Percentiles rank a stretch among this genome's conserved stretches.
These are phyloP conservation scores for Cricetomys ansorgei DNA, from an alignment of 2,113 vertebrate genomes.

Conservation along the genomic window DNA sequence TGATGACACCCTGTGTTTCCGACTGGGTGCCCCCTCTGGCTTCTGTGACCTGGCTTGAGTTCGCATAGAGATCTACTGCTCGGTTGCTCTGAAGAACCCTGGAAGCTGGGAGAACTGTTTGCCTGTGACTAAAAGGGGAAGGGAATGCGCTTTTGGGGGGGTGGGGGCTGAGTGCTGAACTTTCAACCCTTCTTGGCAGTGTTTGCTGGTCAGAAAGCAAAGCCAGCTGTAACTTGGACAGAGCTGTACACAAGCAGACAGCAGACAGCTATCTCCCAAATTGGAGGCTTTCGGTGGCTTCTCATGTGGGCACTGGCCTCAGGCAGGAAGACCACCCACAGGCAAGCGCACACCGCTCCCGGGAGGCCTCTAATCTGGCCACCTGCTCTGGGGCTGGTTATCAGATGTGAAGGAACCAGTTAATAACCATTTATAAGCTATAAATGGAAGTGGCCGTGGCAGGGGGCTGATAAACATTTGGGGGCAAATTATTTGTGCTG, in stretches of 20 bases:
- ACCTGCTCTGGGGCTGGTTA: conserved; percentile 86
- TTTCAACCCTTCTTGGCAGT: conserved; percentile 77
- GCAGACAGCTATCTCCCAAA: conserved; percentile 82
- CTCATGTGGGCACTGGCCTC: conserved; percentile 87
- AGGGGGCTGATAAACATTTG: conserved; percentile 84
- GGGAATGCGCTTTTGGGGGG: not conserved
- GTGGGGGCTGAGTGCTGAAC: conserved; percentile 72
- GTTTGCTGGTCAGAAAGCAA: conserved; percentile 76
- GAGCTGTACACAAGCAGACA: conserved; percentile 76
- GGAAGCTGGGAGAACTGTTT: not conserved
- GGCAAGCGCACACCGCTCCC: conserved; percentile 77
- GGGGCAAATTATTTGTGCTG: conserved; percentile 82
- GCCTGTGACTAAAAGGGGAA: conserved; percentile 17
- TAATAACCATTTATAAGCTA: conserved; percentile 86
- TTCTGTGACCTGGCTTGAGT: not conserved
- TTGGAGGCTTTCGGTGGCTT: conserved; percentile 84
- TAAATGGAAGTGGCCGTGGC: conserved; percentile 84
- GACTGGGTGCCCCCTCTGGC: not conserved
- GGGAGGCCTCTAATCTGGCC: conserved; percentile 82
- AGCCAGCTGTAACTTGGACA: conserved; percentile 79
- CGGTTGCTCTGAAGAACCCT: conserved; percentile 33
- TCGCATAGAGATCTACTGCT: not conserved
- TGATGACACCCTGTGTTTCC: not conserved
- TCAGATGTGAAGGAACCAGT: conserved; percentile 86
- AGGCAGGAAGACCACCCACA: conserved; percentile 91